These are phyloP conservation scores for Neodontobutis hainanensis DNA, from an alignment of 2,113 vertebrate species.

Conservation along the genomic window DNA sequence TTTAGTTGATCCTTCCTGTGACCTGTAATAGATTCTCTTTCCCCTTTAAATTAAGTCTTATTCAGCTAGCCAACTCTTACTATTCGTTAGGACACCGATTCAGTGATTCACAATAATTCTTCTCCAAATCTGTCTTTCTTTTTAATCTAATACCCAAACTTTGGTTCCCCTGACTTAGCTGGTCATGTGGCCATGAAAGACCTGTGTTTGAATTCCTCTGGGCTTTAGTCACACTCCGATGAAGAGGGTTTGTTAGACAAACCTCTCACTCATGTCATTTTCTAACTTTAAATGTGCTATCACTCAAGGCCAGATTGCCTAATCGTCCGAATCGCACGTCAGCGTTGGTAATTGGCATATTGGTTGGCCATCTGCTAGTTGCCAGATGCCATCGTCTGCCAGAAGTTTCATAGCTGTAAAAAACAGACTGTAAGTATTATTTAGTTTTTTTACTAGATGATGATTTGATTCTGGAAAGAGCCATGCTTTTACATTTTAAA, in stretches of 20 bases:
- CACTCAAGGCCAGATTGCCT: conserved; percentile 58
- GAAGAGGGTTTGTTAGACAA: conserved; percentile 60
- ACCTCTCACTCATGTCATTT: conserved; percentile 50
- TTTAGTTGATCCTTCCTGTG: neutral
- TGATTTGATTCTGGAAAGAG: conserved; percentile 53
- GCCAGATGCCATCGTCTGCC: conserved; percentile 57
- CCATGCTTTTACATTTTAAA: conserved; percentile 51
- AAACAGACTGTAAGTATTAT: conserved; percentile 24
- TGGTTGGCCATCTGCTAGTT: conserved; percentile 59
- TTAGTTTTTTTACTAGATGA: conserved; percentile 40
- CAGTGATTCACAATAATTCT: neutral
- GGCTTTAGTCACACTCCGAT: conserved; percentile 68
- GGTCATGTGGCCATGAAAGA: conserved; percentile 60
- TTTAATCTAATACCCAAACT: conserved; percentile 34
- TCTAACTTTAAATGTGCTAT: conserved; percentile 61
- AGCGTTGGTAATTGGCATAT: conserved; percentile 57
- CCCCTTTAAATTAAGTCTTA: conserved; percentile 27
- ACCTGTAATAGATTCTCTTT: conserved; percentile 18
- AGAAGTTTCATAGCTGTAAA: conserved; percentile 51
- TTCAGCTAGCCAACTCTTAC: conserved; percentile 24
- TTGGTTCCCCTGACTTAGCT: conserved; percentile 41
- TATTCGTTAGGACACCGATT: conserved; percentile 14
- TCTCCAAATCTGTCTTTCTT: conserved; percentile 27
- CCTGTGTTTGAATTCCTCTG: conserved; percentile 61
- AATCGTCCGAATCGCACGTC: conserved; percentile 52